phyloP scores from a whole-genome alignment of 2,797 vertebrate genomes.

The Euphonia xanthogaster region DNA sequence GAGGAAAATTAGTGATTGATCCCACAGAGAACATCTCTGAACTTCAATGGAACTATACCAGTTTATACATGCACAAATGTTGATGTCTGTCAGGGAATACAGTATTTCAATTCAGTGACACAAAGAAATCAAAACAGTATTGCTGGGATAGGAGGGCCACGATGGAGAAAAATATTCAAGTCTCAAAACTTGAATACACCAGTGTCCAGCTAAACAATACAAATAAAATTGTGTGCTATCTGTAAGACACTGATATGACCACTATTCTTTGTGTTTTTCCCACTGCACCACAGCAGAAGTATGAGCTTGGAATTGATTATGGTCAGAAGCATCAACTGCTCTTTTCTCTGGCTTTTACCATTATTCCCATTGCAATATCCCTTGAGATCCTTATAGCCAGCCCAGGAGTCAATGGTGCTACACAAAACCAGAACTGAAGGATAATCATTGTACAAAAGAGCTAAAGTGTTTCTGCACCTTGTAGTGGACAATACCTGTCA shows the following conservation, averaged over 20 bases:
- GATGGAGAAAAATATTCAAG: not conserved
- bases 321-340: not conserved
- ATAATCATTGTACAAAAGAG: not conserved
- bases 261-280: not conserved
- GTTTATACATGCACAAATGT: not conserved
- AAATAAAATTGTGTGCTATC: not conserved
- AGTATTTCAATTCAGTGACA: not conserved
- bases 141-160: not conserved
- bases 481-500: not conserved
- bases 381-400: not conserved
- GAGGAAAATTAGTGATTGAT: not conserved
- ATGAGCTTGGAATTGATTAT: not conserved
- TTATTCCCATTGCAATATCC: not conserved
- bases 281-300: not conserved
- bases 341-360: not conserved
- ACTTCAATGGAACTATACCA: not conserved
- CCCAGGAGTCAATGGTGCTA: not conserved
- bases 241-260: not conserved
- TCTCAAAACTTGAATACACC: not conserved
- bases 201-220: not conserved
- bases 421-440: not conserved
- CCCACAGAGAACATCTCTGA: not conserved
- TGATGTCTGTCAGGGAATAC: not conserved
- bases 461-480: not conserved
- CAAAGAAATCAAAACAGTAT: not conserved